Evolutionary conservation across 2,797 vertebrate species (phyloP).

Genomic region (Coccyzus lansbergi): DNA sequence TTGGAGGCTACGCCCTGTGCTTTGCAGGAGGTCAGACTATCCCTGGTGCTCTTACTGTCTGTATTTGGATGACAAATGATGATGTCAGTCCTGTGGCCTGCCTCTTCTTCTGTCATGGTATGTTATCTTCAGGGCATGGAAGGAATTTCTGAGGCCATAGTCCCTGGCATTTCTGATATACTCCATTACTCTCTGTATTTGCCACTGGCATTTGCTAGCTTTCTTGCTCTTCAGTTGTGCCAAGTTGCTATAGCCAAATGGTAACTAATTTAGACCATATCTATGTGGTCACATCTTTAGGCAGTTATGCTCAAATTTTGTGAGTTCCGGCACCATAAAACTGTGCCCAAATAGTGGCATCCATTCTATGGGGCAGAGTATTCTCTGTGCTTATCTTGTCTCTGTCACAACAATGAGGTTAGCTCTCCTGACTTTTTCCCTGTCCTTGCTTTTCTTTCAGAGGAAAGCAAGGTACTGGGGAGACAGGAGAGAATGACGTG

Average conservation of each 20-base stretch:
- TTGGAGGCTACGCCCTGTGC: background rate
- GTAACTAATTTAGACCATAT: background rate
- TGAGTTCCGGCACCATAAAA: background rate
- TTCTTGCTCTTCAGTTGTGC: background rate
- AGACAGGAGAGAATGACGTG: background rate
- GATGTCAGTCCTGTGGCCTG: background rate
- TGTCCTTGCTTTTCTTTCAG: background rate
- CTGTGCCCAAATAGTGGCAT: background rate
- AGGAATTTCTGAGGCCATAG: background rate
- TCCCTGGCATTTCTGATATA: too few relatives aligned
- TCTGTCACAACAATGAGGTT: background rate
- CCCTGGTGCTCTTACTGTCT: background rate
- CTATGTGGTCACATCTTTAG: background rate
- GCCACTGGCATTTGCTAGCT: background rate
- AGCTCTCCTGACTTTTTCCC: background rate
- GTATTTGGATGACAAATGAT: background rate
- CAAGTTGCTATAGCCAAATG: background rate
- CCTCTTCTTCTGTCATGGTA: background rate
- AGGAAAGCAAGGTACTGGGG: background rate
- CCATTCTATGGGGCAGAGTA: background rate
- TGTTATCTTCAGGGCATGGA: background rate
- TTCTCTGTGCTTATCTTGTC: background rate
- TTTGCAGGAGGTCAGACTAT: background rate
- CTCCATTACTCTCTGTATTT: background rate
- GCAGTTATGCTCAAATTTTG: background rate